Percentiles rank a stretch among this genome's conserved stretches.
Evolutionary conservation across 2,888 invertebrate species (phyloP).

Genomic region (Cryptocephalus primarius): DNA sequence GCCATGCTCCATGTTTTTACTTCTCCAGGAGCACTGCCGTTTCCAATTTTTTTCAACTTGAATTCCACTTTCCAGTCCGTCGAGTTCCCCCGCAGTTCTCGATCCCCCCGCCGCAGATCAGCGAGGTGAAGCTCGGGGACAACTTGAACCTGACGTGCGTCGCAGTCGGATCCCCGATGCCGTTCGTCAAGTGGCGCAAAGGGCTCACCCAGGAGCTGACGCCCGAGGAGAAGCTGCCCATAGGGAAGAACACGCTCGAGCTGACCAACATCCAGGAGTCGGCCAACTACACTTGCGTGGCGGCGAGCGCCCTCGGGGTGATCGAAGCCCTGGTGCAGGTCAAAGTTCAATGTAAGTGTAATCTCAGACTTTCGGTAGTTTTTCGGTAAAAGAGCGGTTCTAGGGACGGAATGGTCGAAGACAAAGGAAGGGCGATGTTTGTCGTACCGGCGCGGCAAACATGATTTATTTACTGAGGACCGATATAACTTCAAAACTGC

Average conservation of each 20-base stretch:
- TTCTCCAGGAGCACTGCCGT: no score
- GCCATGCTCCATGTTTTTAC: no score
- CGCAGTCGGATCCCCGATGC: slow-evolving; percentile 97
- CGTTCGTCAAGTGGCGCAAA: slow-evolving; percentile 88
- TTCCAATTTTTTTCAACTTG: no score
- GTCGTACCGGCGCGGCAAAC: no score
- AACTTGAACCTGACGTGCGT: slow-evolving; percentile 91
- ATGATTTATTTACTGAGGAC: no score
- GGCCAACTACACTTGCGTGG: slow-evolving; percentile 94
- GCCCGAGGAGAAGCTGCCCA: slow-evolving; percentile 75
- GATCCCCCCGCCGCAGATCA: slow-evolving; percentile 72
- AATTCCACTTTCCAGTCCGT: slow-evolving; percentile 55
- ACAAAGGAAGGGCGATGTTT: no score
- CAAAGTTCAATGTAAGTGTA: slow-evolving; percentile 85
- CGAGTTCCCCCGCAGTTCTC: slow-evolving; percentile 94
- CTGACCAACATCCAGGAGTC: slow-evolving; percentile 82
- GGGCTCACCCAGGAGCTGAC: slow-evolving; percentile 77
- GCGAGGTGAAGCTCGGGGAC: slow-evolving; percentile 86
- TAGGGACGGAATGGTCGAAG: no score
- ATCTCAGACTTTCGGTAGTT: neutral
- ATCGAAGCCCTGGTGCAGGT: slow-evolving; percentile 82
- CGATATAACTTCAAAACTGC: no score
- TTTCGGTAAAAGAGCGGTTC: no score
- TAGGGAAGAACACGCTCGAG: slow-evolving; percentile 78
- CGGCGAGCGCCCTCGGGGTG: slow-evolving; percentile 85